Conservation (phyloP, 2,113 vertebrate genomes). For the Mus musculus region GRCm39 chr2:77808501-77809000, state of each 20-base stretch:
- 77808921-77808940: background rate
- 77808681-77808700: background rate
- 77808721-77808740: background rate
- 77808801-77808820: background rate
- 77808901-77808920: background rate
- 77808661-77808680: background rate
- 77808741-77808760: background rate
- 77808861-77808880: background rate
- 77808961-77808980: background rate
- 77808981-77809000: too few relatives aligned
- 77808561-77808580: background rate
- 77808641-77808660: background rate
- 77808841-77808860: background rate
- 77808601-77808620: background rate
- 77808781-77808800: background rate
- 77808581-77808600: background rate
- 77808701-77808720: background rate
- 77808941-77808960: background rate
- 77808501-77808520: background rate
- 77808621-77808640: background rate
- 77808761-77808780: background rate
- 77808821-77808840: too few relatives aligned
- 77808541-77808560: background rate
- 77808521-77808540: background rate
- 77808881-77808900: background rate